Evolutionary conservation across 2,888 invertebrate species (phyloP).

Genomic region (Aspidiotus rigidus): DNA sequence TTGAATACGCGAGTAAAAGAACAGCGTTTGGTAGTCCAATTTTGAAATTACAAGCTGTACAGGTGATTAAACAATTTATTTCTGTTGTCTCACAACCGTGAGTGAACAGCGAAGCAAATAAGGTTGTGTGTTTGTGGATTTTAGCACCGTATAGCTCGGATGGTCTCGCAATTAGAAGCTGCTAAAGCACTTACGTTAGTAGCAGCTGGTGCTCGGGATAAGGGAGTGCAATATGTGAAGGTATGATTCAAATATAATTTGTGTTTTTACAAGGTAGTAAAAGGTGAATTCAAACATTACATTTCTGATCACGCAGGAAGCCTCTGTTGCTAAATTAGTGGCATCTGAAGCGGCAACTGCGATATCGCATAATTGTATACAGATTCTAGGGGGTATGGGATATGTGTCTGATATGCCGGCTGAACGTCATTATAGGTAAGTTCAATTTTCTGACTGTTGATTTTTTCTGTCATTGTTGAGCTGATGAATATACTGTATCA

Average conservation of each 20-base stretch:
- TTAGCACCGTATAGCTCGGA: slow-evolving; percentile 58
- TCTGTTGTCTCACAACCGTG: too few relatives aligned
- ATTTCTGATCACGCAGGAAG: slow-evolving; percentile 46
- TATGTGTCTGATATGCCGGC: slow-evolving; percentile 60
- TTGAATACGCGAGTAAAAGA: slow-evolving; percentile 57
- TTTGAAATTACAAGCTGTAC: slow-evolving; percentile 57
- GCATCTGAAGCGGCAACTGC: slow-evolving; percentile 61
- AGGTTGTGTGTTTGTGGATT: slow-evolving; percentile 6
- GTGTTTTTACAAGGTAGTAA: neutral
- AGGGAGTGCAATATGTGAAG: slow-evolving; percentile 34
- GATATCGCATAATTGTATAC: slow-evolving; percentile 60
- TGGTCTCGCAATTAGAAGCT: slow-evolving; percentile 57
- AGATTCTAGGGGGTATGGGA: slow-evolving; percentile 66
- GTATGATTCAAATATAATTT: neutral
- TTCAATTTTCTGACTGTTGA: neutral
- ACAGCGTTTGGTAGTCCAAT: slow-evolving; percentile 59
- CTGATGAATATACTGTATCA: neutral
- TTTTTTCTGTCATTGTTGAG: neutral
- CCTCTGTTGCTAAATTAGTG: slow-evolving; percentile 66
- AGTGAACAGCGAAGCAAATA: too few relatives aligned
- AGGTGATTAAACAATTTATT: slow-evolving; percentile 44
- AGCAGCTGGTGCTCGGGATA: slow-evolving; percentile 55
- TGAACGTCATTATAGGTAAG: slow-evolving; percentile 59
- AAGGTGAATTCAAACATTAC: neutral
- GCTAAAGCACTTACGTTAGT: slow-evolving; percentile 61